phyloP scores from a whole-genome alignment of 2,113 vertebrate species.

The Podilymbus podiceps region DNA sequence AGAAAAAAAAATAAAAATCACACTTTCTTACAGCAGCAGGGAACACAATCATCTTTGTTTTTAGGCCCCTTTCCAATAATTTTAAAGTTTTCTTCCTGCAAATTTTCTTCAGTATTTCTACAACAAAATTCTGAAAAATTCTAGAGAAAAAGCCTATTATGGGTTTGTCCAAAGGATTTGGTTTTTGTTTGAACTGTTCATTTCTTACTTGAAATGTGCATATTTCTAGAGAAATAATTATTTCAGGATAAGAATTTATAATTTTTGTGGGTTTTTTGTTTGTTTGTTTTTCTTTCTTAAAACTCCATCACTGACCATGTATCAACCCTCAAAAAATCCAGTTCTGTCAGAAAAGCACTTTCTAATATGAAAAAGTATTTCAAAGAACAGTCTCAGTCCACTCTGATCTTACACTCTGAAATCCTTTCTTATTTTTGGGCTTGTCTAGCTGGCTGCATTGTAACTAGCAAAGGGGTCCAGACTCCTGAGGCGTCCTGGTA shows the following conservation, averaged over 20 bases:
- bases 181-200: neutral
- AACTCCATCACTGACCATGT: neutral
- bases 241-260: neutral
- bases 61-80: neutral
- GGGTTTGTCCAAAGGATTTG: neutral
- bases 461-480: neutral
- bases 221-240: neutral
- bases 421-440: neutral
- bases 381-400: neutral
- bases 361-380: neutral
- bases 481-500: neutral
- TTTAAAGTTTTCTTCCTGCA: neutral
- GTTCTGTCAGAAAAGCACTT: neutral
- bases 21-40: neutral
- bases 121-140: neutral
- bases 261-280: neutral
- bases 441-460: neutral
- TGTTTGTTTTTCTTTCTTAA: neutral
- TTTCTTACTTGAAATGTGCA: neutral
- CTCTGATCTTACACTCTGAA: neutral
- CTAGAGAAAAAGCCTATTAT: neutral
- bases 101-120: neutral
- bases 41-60: neutral
- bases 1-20: too few relatives aligned
- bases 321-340: neutral